Evolutionary conservation across 2,888 invertebrate genomes (phyloP).

Genomic region (Megastigmus dorsalis): DNA sequence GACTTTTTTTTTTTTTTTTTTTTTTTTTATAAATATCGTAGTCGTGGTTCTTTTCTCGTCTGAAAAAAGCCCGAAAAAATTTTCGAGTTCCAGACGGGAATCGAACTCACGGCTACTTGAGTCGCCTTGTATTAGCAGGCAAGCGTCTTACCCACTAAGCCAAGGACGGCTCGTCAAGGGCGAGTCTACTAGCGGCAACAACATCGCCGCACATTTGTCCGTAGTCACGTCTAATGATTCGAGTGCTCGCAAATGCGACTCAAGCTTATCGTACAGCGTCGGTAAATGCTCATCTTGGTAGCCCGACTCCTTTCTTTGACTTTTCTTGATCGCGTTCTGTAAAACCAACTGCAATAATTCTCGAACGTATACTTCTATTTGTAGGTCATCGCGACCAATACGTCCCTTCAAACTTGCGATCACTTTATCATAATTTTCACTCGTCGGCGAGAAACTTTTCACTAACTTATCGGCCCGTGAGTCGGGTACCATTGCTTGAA

Average conservation of each 20-base stretch:
- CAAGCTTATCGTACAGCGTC: constrained; percentile 63
- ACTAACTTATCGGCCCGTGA: constrained; percentile 60
- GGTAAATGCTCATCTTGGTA: too few relatives aligned
- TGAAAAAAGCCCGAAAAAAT: too few relatives aligned
- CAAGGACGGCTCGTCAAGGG: too few relatives aligned
- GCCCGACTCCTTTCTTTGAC: constrained; percentile 31
- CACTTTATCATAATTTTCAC: constrained; percentile 61
- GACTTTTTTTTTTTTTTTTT: too few relatives aligned
- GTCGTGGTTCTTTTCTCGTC: too few relatives aligned
- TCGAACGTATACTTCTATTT: constrained; percentile 63
- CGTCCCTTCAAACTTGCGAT: constrained; percentile 58
- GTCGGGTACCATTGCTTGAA: constrained; percentile 55
- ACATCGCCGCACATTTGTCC: constrained; percentile 59
- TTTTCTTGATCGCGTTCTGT: constrained; percentile 53
- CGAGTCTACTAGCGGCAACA: constrained; percentile 62
- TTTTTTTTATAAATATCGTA: too few relatives aligned
- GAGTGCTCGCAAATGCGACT: constrained; percentile 61
- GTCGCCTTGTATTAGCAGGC: too few relatives aligned
- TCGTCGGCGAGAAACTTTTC: constrained; percentile 58
- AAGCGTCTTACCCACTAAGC: too few relatives aligned
- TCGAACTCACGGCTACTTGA: too few relatives aligned
- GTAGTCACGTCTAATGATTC: constrained; percentile 58
- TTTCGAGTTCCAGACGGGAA: too few relatives aligned
- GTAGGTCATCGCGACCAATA: constrained; percentile 62
- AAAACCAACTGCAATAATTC: constrained; percentile 63